Evolutionary conservation across 2,888 invertebrate species (phyloP).

Genomic region (Aphodius sticticus): DNA sequence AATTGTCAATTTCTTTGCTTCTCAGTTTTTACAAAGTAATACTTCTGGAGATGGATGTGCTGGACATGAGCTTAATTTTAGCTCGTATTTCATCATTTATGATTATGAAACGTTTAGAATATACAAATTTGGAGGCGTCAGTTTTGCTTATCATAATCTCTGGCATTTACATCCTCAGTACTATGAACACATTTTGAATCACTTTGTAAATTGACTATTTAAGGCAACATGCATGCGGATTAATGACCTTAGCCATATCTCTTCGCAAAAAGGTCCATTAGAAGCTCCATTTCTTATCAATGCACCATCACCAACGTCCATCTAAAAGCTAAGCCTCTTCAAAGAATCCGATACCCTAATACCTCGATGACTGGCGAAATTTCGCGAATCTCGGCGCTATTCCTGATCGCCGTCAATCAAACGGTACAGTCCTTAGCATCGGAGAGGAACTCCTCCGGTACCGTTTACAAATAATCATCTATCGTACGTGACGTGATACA

Average conservation of each 20-base stretch:
- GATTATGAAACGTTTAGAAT: no score
- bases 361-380: not conserved
- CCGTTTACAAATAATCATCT: conserved; percentile 40
- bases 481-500: conserved; percentile 48
- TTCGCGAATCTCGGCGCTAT: not conserved
- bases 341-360: not conserved
- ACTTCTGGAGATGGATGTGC: no score
- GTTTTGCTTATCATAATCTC: no score
- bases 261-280: not conserved
- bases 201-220: no score
- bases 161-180: no score
- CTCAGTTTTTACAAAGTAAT: no score
- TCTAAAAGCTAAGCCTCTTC: not conserved
- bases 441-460: conserved; percentile 11
- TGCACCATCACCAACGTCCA: not conserved
- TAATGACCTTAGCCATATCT: not conserved
- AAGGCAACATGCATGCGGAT: not conserved
- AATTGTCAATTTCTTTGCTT: no score
- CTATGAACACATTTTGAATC: no score
- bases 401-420: not conserved
- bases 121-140: no score
- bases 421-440: not conserved
- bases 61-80: no score
- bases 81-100: no score
- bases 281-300: not conserved